Evolutionary conservation across 2,888 invertebrate genomes (phyloP).

Genomic region (Sphecodes monilicornis): DNA sequence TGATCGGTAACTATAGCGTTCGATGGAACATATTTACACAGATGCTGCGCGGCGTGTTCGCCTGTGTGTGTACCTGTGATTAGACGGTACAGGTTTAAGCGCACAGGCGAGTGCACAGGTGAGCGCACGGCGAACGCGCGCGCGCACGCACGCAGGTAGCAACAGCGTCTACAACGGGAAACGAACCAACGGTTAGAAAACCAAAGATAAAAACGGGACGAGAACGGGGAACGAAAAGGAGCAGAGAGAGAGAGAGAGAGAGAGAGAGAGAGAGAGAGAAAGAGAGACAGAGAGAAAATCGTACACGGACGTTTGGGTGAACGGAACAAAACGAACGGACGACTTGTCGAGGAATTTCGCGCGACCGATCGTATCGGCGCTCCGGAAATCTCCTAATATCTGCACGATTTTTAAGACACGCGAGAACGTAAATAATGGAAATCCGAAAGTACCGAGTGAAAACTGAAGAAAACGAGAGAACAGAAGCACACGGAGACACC

Average conservation of each 20-base stretch:
- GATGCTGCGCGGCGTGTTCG: conserved; percentile 3
- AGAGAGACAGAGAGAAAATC: neutral
- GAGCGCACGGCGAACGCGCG: conserved; percentile 9
- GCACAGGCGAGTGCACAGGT: too few relatives aligned
- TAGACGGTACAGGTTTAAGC: too few relatives aligned
- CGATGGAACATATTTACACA: conserved; percentile 2
- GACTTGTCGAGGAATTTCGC: neutral
- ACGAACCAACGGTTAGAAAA: conserved; percentile 38
- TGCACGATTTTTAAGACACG: too few relatives aligned
- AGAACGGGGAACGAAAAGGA: neutral
- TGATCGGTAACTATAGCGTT: conserved; percentile 46
- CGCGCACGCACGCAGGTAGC: conserved; percentile 33
- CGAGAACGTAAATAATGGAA: neutral
- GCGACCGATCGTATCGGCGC: too few relatives aligned
- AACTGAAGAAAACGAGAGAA: neutral
- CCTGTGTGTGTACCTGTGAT: neutral
- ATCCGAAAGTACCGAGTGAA: neutral
- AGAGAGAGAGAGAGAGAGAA: neutral
- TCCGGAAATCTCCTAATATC: neutral
- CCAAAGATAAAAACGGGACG: neutral
- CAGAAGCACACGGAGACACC: neutral
- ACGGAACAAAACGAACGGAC: neutral
- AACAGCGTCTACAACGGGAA: conserved; percentile 37
- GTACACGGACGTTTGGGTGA: neutral
- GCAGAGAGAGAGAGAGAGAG: neutral